Evolutionary conservation across 1,140 invertebrate genomes (phyloP).

Genomic region (Cephus cinctus): DNA sequence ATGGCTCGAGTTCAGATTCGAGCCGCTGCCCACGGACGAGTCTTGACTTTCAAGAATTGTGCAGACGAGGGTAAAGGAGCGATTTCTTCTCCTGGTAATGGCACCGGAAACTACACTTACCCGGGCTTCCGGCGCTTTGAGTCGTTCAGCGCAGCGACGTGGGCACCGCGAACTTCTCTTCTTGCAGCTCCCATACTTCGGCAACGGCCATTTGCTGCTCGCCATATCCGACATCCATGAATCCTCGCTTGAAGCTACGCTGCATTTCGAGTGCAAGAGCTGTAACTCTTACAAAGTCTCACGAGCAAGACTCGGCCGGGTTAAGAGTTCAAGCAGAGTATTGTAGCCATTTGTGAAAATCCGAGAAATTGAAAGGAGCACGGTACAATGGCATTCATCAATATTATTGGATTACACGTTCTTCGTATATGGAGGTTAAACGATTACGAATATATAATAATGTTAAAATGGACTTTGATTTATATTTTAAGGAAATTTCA

Average conservation of each 20-base stretch:
- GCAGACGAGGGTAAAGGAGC: constrained; percentile 30
- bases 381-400: no score
- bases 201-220: constrained; percentile 29
- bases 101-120: constrained; percentile 49
- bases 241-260: constrained; percentile 14
- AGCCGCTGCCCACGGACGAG: neutral
- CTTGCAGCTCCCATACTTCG: constrained; percentile 19
- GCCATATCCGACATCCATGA: constrained; percentile 38
- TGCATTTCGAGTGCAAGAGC: neutral
- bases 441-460: no score
- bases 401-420: no score
- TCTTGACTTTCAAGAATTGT: constrained; percentile 20
- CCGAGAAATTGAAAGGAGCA: no score
- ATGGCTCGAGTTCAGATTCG: constrained; percentile 9
- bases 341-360: no score
- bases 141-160: constrained; percentile 22
- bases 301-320: no score
- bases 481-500: no score
- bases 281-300: no score
- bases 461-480: no score
- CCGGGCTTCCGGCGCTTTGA: constrained; percentile 41
- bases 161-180: constrained; percentile 12
- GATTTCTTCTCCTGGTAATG: constrained; percentile 36
- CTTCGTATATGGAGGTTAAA: no score
- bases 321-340: no score